These are phyloP conservation scores for Apomyelois bistriatella DNA, from an alignment of 2,888 invertebrate species.

Conservation along the genomic window DNA sequence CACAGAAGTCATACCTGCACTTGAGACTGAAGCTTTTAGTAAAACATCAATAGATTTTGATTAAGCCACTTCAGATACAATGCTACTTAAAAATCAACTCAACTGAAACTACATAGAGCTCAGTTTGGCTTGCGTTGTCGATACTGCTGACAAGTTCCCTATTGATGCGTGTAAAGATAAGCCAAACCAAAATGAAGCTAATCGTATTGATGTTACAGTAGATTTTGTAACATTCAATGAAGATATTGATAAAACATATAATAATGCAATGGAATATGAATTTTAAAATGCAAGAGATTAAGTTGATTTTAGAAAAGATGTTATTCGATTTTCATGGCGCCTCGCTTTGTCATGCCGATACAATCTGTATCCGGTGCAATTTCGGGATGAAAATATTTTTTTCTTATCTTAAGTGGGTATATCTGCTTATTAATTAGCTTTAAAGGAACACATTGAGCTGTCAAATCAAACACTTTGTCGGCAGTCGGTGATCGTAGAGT, in stretches of 20 bases:
- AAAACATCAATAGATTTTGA: slow-evolving; percentile 60
- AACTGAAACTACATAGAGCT: slow-evolving; percentile 6
- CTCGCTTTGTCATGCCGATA: slow-evolving; percentile 78
- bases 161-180: slow-evolving; percentile 36
- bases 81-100: slow-evolving; percentile 32
- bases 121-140: slow-evolving; percentile 20
- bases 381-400: slow-evolving; percentile 78
- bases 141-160: slow-evolving; percentile 57
- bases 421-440: slow-evolving; percentile 79
- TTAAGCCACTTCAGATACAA: slow-evolving; percentile 55
- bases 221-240: slow-evolving; percentile 24
- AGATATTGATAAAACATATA: slow-evolving; percentile 27
- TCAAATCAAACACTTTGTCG: slow-evolving; percentile 77
- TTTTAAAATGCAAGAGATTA: slow-evolving; percentile 14
- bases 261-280: slow-evolving; percentile 23
- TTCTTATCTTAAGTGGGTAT: slow-evolving; percentile 80
- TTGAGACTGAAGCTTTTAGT: slow-evolving; percentile 72
- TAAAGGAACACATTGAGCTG: slow-evolving; percentile 69
- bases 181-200: slow-evolving; percentile 34
- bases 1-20: slow-evolving; percentile 75
- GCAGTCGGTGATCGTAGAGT: slow-evolving; percentile 55
- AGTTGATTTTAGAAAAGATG: slow-evolving; percentile 25
- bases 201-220: slow-evolving; percentile 26
- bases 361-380: slow-evolving; percentile 77
- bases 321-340: slow-evolving; percentile 56